Evolutionary conservation across 2,888 invertebrate species (phyloP).

Genomic region (Tubulanus polymorphus): DNA sequence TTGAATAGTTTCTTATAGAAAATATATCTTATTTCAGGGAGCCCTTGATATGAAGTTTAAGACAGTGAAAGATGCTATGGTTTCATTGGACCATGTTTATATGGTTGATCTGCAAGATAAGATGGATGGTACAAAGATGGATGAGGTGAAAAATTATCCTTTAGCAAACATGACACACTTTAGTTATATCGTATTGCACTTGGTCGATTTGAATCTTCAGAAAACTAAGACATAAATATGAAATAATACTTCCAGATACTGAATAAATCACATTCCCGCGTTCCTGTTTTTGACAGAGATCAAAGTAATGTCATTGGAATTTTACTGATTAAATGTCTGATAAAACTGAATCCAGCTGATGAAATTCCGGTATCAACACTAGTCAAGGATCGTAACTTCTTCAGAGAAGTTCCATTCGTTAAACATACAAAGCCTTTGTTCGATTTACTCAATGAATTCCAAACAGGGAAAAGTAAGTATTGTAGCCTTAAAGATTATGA

Average conservation of each 20-base stretch:
- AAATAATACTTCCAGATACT: conserved; percentile 36
- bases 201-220: no score
- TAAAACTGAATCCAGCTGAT: conserved; percentile 41
- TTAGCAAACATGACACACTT: no score
- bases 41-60: conserved; percentile 46
- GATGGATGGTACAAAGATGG: conserved; percentile 31
- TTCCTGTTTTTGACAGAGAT: conserved; percentile 43
- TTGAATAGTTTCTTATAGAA: background rate
- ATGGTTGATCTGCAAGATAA: conserved; percentile 34
- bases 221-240: no score
- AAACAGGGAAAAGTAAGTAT: conserved; percentile 46
- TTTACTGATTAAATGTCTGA: conserved; percentile 44
- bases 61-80: conserved; percentile 40
- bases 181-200: no score
- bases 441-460: conserved; percentile 50
- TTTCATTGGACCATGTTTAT: conserved; percentile 38
- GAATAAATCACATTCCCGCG: conserved; percentile 36
- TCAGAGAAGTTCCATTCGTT: conserved; percentile 28
- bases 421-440: conserved; percentile 40
- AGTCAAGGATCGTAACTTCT: conserved; percentile 24
- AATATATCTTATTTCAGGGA: conserved; percentile 28
- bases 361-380: conserved; percentile 32
- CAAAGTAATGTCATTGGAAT: conserved; percentile 36
- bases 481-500: background rate
- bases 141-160: conserved; percentile 24